Percentiles rank a stretch among this genome's conserved stretches.
Evolutionary conservation across 2,888 invertebrate genomes (phyloP).

Genomic region (Muschampia plurimacula): DNA sequence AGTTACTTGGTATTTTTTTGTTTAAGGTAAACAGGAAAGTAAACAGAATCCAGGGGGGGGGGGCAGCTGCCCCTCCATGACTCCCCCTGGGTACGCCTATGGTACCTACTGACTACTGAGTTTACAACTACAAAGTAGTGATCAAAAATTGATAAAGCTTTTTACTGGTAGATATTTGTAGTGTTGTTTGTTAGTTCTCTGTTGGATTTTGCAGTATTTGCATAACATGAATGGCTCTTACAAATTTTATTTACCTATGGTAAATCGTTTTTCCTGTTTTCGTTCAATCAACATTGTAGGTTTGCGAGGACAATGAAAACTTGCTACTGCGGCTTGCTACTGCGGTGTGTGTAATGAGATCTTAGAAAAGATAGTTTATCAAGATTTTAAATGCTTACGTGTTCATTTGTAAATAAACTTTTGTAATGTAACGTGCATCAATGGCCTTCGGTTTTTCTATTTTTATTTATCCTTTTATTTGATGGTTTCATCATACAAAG

Average conservation of each 20-base stretch:
- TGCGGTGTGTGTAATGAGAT: constrained; percentile 12
- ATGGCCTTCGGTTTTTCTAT: constrained; percentile 65
- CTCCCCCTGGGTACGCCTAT: too few species aligned
- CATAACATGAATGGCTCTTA: not conserved
- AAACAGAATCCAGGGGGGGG: too few species aligned
- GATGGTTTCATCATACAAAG: constrained; percentile 14
- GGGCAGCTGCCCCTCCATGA: too few species aligned
- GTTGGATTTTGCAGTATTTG: not conserved
- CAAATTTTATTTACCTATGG: not conserved
- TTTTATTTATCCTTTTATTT: constrained; percentile 39
- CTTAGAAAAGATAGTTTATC: constrained; percentile 53
- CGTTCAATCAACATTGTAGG: constrained; percentile 5
- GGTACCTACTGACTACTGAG: too few species aligned
- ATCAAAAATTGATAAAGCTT: too few species aligned
- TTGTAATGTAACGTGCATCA: constrained; percentile 59
- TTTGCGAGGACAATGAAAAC: not conserved
- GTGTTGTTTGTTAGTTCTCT: too few species aligned
- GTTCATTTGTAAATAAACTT: constrained; percentile 52
- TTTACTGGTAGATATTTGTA: too few species aligned
- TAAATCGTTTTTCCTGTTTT: constrained; percentile 22
- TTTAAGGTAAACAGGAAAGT: too few species aligned
- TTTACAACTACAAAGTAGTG: too few species aligned
- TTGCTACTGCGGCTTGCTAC: not conserved
- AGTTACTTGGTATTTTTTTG: too few species aligned
- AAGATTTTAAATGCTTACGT: constrained; percentile 57